Evolutionary conservation across 2,113 vertebrate species (phyloP).

Genomic region (Austrofundulus limnaeus): DNA sequence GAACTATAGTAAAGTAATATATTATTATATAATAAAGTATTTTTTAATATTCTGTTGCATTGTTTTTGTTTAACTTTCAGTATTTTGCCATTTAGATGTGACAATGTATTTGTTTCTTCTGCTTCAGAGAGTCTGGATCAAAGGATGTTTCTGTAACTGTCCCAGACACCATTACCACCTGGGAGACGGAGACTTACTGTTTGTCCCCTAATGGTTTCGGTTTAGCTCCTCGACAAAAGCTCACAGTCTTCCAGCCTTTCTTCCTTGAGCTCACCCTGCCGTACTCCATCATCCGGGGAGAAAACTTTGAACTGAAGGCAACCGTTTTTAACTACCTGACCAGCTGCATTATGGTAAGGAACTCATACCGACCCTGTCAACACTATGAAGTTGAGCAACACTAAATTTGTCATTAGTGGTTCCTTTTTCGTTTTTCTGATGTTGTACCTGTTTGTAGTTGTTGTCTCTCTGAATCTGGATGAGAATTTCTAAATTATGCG

Average conservation of each 20-base stretch:
- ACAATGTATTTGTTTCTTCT: constrained; percentile 3
- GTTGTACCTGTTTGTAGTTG: no score
- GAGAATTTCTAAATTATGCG: no score
- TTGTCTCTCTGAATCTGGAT: no score
- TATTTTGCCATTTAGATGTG: neutral
- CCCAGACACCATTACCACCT: constrained; percentile 90
- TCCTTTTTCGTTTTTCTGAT: no score
- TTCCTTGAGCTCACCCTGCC: constrained; percentile 87
- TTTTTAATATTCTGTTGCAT: no score
- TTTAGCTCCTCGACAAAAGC: constrained; percentile 77
- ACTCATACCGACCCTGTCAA: no score
- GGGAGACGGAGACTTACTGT: constrained; percentile 86
- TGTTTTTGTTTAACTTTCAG: no score
- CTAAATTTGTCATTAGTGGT: neutral
- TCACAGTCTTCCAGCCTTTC: constrained; percentile 87
- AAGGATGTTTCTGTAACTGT: constrained; percentile 72
- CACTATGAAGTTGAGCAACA: neutral
- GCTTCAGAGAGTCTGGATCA: constrained; percentile 76
- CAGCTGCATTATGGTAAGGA: constrained; percentile 83
- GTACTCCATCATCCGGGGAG: constrained; percentile 87
- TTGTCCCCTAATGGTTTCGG: constrained; percentile 82
- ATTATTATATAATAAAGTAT: no score
- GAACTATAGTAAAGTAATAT: no score
- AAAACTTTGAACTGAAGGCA: constrained; percentile 85
- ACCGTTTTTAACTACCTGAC: constrained; percentile 85